Evolutionary conservation across 2,888 invertebrate species (phyloP).

Genomic region (Prionchulus punctatus): DNA sequence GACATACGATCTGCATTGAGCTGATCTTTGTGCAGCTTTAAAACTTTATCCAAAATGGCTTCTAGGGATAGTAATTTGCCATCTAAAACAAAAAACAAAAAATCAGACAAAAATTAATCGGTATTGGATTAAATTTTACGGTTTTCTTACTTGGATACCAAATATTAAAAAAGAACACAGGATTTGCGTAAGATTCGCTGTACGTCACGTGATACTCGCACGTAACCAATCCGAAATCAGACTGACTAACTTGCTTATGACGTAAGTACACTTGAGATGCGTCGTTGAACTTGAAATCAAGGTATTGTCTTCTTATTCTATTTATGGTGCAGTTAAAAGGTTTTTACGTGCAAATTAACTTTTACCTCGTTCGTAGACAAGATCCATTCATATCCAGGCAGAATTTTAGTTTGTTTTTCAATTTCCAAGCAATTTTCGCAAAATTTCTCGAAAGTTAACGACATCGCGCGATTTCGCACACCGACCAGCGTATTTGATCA

Average conservation of each 20-base stretch:
- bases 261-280: too few relatives aligned
- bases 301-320: too few relatives aligned
- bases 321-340: too few relatives aligned
- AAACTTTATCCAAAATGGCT: background rate
- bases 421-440: background rate
- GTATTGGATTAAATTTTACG: too few relatives aligned
- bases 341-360: too few relatives aligned
- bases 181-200: background rate
- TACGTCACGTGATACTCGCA: background rate
- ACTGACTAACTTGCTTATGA: too few relatives aligned
- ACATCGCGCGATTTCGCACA: too few relatives aligned
- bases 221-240: background rate
- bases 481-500: too few relatives aligned
- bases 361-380: too few relatives aligned
- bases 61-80: background rate
- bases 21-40: background rate
- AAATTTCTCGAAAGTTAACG: background rate
- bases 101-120: background rate
- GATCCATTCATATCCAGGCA: background rate
- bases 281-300: too few relatives aligned
- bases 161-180: background rate
- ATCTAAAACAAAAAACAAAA: background rate
- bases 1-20: background rate
- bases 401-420: background rate
- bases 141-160: background rate